Evolutionary conservation across 2,113 vertebrate species (phyloP).

Genomic region (Aplodontia rufa): DNA sequence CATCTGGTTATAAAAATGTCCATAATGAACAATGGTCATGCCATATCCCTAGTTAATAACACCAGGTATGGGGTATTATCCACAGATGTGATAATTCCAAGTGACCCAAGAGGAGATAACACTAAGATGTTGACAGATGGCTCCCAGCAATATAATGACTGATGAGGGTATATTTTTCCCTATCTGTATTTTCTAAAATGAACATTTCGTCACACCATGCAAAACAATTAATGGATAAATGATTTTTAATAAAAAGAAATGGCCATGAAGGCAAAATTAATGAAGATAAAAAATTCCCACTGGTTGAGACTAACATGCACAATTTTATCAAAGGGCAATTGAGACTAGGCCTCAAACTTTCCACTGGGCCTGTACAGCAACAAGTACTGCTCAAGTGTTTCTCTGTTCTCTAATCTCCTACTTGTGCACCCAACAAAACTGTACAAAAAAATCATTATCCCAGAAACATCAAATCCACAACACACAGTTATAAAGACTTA

Average conservation of each 20-base stretch:
- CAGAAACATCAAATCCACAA: constrained; percentile 1
- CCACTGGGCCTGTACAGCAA: background rate
- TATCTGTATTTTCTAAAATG: background rate
- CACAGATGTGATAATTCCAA: background rate
- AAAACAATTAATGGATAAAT: background rate
- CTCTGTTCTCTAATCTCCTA: background rate
- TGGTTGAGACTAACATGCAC: background rate
- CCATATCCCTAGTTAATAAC: background rate
- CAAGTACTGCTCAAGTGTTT: background rate
- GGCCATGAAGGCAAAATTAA: background rate
- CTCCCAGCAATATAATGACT: background rate
- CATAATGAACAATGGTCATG: background rate
- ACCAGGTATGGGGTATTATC: background rate
- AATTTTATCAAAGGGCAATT: background rate
- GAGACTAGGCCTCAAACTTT: background rate
- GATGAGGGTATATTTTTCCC: background rate
- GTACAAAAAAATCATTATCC: background rate
- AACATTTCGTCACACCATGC: background rate
- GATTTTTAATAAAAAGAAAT: background rate
- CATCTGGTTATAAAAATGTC: background rate
- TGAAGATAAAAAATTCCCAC: background rate
- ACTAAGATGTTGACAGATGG: background rate
- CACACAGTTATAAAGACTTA: background rate
- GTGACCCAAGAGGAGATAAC: background rate
- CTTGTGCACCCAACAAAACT: background rate